A percentile compares a stretch with the other conserved stretches of the same genome.
Evolutionary conservation across 2,888 invertebrate genomes (phyloP).

Genomic region (Ceramica pisi): DNA sequence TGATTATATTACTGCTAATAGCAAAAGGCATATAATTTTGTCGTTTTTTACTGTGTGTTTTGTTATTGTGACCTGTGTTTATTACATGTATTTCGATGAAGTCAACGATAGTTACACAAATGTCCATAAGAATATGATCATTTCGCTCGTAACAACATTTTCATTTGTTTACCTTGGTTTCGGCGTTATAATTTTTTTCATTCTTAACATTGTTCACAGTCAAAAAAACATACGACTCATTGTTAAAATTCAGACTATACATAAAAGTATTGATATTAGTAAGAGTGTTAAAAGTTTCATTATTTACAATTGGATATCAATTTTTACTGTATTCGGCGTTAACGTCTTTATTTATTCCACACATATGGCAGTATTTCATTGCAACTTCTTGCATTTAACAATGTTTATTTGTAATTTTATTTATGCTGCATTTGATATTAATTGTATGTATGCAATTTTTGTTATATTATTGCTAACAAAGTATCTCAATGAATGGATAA

Average conservation of each 20-base stretch:
- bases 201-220: slow-evolving; percentile 4
- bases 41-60: background rate
- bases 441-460: slow-evolving; percentile 21
- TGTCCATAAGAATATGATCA: background rate
- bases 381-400: background rate
- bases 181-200: slow-evolving; percentile 5
- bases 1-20: background rate
- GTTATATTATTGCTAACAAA: slow-evolving; percentile 34
- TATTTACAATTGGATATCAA: slow-evolving; percentile 14
- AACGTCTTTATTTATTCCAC: background rate
- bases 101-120: background rate
- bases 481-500: slow-evolving; percentile 32
- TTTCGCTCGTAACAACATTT: background rate
- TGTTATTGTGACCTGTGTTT: background rate
- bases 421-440: slow-evolving; percentile 26
- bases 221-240: slow-evolving; percentile 15
- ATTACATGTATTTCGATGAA: background rate
- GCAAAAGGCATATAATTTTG: background rate
- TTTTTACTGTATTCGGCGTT: background rate
- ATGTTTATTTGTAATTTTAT: slow-evolving; percentile 18
- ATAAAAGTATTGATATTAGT: slow-evolving; percentile 4
- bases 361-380: background rate
- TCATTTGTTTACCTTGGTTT: background rate
- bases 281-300: background rate
- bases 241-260: slow-evolving; percentile 6